Evolutionary conservation across 2,113 vertebrate genomes (phyloP).

Genomic region (Corythaixoides concolor): DNA sequence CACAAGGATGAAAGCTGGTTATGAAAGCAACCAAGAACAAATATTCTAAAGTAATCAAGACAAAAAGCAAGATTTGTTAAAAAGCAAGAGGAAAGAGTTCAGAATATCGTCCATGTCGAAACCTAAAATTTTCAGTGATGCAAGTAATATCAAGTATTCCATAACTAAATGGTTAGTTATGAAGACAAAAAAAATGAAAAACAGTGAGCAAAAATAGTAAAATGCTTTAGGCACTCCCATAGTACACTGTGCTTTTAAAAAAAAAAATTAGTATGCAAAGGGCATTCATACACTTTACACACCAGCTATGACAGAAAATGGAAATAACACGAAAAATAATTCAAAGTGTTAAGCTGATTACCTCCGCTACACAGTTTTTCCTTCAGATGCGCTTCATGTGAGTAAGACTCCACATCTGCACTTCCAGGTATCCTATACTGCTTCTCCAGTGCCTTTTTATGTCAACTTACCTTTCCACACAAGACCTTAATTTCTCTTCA

Average conservation of each 20-base stretch:
- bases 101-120: not conserved
- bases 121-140: rapidly evolving
- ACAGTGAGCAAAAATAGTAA: not conserved
- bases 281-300: not conserved
- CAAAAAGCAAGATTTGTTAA: too few relatives aligned
- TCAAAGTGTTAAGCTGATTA: not conserved
- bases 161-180: not conserved
- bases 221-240: not conserved
- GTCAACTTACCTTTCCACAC: not conserved
- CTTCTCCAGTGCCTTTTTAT: not conserved
- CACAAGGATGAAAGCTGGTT: too few relatives aligned
- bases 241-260: not conserved
- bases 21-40: too few relatives aligned
- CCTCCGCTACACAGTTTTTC: not conserved
- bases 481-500: not conserved
- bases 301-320: not conserved
- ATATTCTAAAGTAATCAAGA: too few relatives aligned
- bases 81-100: not conserved
- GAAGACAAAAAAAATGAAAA: not conserved
- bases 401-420: not conserved
- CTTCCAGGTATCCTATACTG: not conserved
- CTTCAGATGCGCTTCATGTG: not conserved
- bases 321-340: not conserved
- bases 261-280: not conserved
- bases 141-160: not conserved